Conservation (phyloP, 2,888 invertebrate species). For the Imbricaverruca yamaguchii region DNA sequence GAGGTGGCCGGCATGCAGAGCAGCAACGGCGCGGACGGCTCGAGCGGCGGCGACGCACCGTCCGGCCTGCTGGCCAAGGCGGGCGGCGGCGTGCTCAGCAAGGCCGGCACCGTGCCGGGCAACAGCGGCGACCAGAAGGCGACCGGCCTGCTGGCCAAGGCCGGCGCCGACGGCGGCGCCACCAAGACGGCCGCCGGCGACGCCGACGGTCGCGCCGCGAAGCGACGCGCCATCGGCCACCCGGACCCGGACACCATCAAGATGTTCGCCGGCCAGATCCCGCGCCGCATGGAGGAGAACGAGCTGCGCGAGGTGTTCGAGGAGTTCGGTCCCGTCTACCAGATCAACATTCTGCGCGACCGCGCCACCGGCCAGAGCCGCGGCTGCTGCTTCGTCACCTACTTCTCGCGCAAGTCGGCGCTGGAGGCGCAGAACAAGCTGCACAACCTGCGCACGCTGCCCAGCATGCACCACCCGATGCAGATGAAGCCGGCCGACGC, state of each 20-base stretch:
- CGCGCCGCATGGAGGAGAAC: constrained; percentile 93
- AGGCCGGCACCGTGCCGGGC: constrained; percentile 5
- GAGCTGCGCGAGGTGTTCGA: constrained; percentile 94
- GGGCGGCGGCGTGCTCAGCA: constrained; percentile 2
- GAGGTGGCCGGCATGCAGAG: neutral
- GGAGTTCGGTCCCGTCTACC: constrained; percentile 92
- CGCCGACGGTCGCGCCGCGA: neutral
- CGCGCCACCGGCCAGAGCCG: constrained; percentile 95
- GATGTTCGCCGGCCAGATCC: constrained; percentile 99
- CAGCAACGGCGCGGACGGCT: neutral
- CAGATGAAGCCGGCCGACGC: constrained; percentile 99
- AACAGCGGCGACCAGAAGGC: neutral
- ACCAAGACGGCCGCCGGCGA: neutral
- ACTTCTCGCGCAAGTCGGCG: constrained; percentile 95
- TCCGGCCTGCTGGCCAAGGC: neutral
- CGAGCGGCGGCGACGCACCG: neutral
- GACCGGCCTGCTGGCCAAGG: neutral
- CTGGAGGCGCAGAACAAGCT: constrained; percentile 97
- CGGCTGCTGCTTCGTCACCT: constrained; percentile 99
- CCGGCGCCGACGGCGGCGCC: neutral
- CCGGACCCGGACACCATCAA: constrained; percentile 98
- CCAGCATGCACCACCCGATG: constrained; percentile 99
- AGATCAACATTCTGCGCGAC: constrained; percentile 96
- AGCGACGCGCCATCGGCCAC: constrained; percentile 31
- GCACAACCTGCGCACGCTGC: constrained; percentile 97